Conservation (phyloP, 2,888 invertebrate genomes). For the Psylliodes chrysocephalus region DNA sequence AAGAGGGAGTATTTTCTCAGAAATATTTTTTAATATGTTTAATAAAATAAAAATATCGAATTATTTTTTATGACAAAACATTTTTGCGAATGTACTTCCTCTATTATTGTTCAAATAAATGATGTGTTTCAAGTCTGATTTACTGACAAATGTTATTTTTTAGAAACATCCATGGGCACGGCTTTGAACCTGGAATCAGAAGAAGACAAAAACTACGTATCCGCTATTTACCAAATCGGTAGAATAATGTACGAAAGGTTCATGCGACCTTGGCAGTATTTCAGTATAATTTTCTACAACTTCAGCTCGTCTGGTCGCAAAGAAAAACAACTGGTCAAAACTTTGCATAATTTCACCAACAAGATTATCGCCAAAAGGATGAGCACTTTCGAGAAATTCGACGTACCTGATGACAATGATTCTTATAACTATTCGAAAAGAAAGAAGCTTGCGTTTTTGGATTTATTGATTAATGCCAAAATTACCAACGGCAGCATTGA, state of each 20-base stretch:
- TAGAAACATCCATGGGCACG: slow-evolving; percentile 53
- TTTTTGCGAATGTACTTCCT: too few species aligned
- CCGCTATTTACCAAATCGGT: slow-evolving; percentile 47
- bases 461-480: slow-evolving; percentile 50
- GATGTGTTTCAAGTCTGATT: too few species aligned
- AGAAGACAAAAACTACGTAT: slow-evolving; percentile 46
- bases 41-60: too few species aligned
- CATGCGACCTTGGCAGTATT: slow-evolving; percentile 50
- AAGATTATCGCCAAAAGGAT: slow-evolving; percentile 46
- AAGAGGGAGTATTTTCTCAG: too few species aligned
- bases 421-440: slow-evolving; percentile 54
- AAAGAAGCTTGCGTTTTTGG: slow-evolving; percentile 61
- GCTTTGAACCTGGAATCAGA: slow-evolving; percentile 41
- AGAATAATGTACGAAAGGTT: slow-evolving; percentile 43
- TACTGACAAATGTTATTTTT: too few species aligned
- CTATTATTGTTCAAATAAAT: too few species aligned
- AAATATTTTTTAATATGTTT: too few species aligned
- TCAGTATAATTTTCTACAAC: slow-evolving; percentile 35
- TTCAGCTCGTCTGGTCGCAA: slow-evolving; percentile 30
- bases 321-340: slow-evolving; percentile 43
- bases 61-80: too few species aligned
- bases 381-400: slow-evolving; percentile 40
- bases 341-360: slow-evolving; percentile 51
- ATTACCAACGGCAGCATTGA: slow-evolving; percentile 46
- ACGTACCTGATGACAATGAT: slow-evolving; percentile 49